phyloP scores from a whole-genome alignment of 37 sponge, comb jelly and placozoan species.

The Hormiphora californensis region DNA sequence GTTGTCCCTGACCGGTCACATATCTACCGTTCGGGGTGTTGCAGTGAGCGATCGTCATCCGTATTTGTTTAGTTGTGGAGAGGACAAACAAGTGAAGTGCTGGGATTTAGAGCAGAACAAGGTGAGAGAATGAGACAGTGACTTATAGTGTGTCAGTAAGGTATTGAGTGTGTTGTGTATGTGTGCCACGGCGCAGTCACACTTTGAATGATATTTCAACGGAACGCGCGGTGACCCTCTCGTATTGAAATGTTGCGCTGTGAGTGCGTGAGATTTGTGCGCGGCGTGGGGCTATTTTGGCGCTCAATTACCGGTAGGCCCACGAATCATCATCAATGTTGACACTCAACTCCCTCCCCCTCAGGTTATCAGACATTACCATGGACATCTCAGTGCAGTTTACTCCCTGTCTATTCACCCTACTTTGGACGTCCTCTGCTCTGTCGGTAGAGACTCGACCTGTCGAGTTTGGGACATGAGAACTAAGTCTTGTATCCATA shows the following conservation, averaged over 20 bases:
- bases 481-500: slow-evolving; percentile 94
- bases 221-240: no score
- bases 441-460: slow-evolving; percentile 84
- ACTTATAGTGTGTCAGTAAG: background rate
- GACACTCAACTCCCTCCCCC: background rate
- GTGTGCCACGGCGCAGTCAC: no score
- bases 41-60: slow-evolving; percentile 88
- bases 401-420: slow-evolving; percentile 85
- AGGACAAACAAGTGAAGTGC: slow-evolving; percentile 97
- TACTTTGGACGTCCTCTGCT: slow-evolving; percentile 83
- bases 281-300: background rate
- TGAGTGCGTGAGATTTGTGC: background rate
- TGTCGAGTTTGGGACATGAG: slow-evolving; percentile 98
- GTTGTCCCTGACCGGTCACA: slow-evolving; percentile 97
- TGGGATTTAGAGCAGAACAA: slow-evolving; percentile 99
- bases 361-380: slow-evolving; percentile 93
- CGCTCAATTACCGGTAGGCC: background rate
- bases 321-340: background rate
- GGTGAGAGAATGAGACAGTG: slow-evolving; percentile 57
- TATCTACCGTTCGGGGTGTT: slow-evolving; percentile 80
- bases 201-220: no score
- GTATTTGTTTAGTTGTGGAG: slow-evolving; percentile 92
- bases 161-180: background rate
- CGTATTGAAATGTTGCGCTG: no score
- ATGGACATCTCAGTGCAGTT: slow-evolving; percentile 96